Evolutionary conservation across 2,113 vertebrate genomes (phyloP).

Genomic region (Erythrolamprus reginae): DNA sequence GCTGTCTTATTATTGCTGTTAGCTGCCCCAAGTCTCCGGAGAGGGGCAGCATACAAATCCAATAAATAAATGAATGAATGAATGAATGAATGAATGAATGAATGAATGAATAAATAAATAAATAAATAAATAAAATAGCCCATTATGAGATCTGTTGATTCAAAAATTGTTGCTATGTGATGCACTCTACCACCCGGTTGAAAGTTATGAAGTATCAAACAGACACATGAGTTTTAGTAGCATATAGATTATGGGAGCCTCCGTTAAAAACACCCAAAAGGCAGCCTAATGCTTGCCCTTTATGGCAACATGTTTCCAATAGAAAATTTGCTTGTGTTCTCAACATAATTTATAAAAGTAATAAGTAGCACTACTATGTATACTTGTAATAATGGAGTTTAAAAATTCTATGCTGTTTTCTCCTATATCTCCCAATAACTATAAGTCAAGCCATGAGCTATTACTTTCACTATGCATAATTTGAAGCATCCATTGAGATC

Average conservation of each 20-base stretch:
- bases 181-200: background rate
- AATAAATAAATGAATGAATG: too few species aligned
- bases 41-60: too few species aligned
- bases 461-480: conserved; percentile 61
- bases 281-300: background rate
- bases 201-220: background rate
- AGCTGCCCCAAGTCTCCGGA: too few species aligned
- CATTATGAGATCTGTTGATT: background rate
- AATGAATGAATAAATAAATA: too few species aligned
- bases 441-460: conserved; percentile 62
- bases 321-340: conserved; percentile 28
- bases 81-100: too few species aligned
- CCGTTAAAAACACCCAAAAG: background rate
- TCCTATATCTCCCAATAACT: conserved; percentile 54
- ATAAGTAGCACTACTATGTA: conserved; percentile 60
- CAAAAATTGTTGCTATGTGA: background rate
- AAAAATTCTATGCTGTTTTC: conserved; percentile 43
- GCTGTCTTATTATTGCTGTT: too few species aligned
- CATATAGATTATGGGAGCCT: background rate
- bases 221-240: background rate
- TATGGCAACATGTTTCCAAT: conserved; percentile 39
- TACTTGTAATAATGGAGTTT: background rate
- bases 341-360: conserved; percentile 51
- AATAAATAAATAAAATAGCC: too few species aligned
- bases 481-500: conserved; percentile 60